A percentile compares a stretch with the other conserved stretches of the same genome.
Conservation (phyloP, 2,888 invertebrate genomes). For the Ichneumon xanthorius region DNA sequence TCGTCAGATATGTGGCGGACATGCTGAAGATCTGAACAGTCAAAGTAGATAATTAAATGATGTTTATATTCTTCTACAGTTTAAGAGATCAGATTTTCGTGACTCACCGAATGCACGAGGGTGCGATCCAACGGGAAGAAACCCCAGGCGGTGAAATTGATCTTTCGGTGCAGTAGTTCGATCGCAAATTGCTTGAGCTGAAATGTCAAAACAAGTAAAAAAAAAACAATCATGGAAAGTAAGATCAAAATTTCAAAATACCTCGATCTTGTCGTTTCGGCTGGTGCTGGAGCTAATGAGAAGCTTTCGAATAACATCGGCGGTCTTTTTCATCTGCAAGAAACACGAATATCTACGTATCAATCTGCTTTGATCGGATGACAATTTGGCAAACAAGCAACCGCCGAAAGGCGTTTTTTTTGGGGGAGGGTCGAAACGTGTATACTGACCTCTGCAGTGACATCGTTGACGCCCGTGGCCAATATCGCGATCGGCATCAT, state of each 20-base stretch:
- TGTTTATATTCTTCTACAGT: background rate
- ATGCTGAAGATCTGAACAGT: constrained; percentile 40
- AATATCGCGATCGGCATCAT: constrained; percentile 74
- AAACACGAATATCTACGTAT: background rate
- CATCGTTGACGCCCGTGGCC: constrained; percentile 38
- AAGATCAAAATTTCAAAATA: constrained; percentile 1
- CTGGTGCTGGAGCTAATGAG: constrained; percentile 17
- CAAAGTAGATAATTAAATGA: constrained; percentile 56
- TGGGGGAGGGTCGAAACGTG: background rate
- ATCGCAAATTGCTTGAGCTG: constrained; percentile 77
- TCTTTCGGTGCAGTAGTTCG: constrained; percentile 72
- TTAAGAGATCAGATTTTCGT: background rate
- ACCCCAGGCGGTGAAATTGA: constrained; percentile 77
- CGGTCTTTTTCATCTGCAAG: constrained; percentile 50
- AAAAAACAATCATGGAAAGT: background rate
- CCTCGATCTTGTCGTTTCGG: constrained; percentile 33
- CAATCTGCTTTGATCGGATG: background rate
- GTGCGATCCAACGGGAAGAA: constrained; percentile 76
- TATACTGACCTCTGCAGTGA: constrained; percentile 30
- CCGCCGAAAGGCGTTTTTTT: background rate
- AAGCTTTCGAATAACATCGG: constrained; percentile 35
- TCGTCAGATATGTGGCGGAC: constrained; percentile 39
- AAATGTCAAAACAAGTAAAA: constrained; percentile 29
- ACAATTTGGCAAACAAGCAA: background rate
- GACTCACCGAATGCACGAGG: constrained; percentile 76